Conservation (phyloP, 2,113 vertebrate species). For the Channa argus region DNA sequence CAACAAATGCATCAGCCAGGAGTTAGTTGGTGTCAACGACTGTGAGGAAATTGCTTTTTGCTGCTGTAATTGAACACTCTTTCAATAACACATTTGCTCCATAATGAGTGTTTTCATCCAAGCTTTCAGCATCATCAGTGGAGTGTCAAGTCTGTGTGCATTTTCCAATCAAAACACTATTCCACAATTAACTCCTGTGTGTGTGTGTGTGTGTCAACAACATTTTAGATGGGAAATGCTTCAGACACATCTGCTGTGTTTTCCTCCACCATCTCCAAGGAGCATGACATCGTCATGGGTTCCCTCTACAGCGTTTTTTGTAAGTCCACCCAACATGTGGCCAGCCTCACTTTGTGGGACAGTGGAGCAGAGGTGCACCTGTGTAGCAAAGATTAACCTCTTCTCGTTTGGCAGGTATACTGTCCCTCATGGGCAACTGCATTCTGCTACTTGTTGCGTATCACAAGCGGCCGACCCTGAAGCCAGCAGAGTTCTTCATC, state of each 20-base stretch:
- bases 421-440: slow-evolving; percentile 86
- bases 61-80: background rate
- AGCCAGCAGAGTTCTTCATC: slow-evolving; percentile 89
- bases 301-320: slow-evolving; percentile 84
- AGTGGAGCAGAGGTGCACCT: background rate
- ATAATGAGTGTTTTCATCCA: background rate
- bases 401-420: slow-evolving; percentile 68
- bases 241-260: slow-evolving; percentile 79
- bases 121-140: background rate
- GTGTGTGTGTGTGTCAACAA: background rate
- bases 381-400: background rate
- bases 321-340: slow-evolving; percentile 71
- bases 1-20: no score
- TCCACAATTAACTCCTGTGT: background rate
- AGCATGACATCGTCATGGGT: slow-evolving; percentile 87
- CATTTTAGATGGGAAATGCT: slow-evolving; percentile 85
- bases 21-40: background rate
- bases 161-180: background rate
- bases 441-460: slow-evolving; percentile 87
- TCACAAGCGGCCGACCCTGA: slow-evolving; percentile 85
- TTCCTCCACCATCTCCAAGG: slow-evolving; percentile 84
- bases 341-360: no score
- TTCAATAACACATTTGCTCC: background rate
- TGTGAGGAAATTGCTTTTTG: background rate
- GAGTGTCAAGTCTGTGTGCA: background rate